Base-by-base conservation (phyloP, 2,888 invertebrate genomes). In the Tortrix viridana region DNA sequence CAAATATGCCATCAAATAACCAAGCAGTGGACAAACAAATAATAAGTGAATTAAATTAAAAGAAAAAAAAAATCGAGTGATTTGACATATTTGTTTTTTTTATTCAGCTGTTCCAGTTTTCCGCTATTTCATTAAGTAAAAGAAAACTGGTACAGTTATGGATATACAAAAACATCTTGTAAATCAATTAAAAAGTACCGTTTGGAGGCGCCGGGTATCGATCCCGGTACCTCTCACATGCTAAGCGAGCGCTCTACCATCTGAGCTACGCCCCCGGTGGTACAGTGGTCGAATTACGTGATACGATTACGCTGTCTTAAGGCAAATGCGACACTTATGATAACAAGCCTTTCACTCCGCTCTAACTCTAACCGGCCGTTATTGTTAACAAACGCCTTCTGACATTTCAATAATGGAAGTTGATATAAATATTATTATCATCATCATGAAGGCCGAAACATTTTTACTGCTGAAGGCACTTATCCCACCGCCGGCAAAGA, bases 221-320 rank as follows among this genome's bases (percentile, higher is more conserved):
- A 90, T 91, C 89, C 90, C 91, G 88, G 90, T 90, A 89, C 89
- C 88, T 90, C 91, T 90, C 90, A 81, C 92, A 91, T 91, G 91
- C 90, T 91, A 90, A 92, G 92, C 90, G 91, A 91, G 91, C 91
- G 90, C 91, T 91, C 91, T 91, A 91, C 91, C 92, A 90, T 92
- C 91, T 92, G 92, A 91, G 90, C 91, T 91, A 91, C 92, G 89
- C 89, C 91, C 89, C 88, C 90, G 66, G 71, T 60, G 41, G 37
- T 41, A 20, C 5, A 32, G n/a, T 9, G n/a, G 14, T n/a, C 49
- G 44, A 64, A 64, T 14, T 48, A 38, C 46, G 46, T 19, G 54
- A 47, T 48, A 19, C 9, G 16, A 32, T 23, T 22, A 12, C 6
- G 20, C 19, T 3, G 3, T 41, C 14, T 47, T 46, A 56, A 47